phyloP scores from a whole-genome alignment of 2,888 invertebrate species.

The Synanthedon myopaeformis region DNA sequence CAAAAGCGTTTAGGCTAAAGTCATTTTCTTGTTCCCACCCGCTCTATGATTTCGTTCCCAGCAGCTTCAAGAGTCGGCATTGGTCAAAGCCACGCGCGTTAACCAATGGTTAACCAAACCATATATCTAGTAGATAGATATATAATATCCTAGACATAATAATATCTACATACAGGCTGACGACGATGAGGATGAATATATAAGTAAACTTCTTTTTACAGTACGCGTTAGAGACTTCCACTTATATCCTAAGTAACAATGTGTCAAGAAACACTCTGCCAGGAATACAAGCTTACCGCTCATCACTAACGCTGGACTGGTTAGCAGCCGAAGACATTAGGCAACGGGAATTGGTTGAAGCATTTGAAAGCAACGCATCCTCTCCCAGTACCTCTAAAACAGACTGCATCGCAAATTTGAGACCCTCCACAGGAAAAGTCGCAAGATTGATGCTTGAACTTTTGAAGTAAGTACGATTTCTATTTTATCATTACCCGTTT shows the following conservation, averaged over 20 bases:
- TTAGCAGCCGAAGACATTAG: constrained; percentile 41
- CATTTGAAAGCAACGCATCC: constrained; percentile 34
- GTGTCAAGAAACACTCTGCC: constrained; percentile 27
- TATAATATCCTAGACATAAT: too few relatives aligned
- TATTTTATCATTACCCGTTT: too few relatives aligned
- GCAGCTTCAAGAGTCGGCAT: too few relatives aligned
- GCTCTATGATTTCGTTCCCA: too few relatives aligned
- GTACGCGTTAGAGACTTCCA: constrained; percentile 17
- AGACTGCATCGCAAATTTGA: constrained; percentile 37
- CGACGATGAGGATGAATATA: too few relatives aligned
- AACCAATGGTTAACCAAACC: too few relatives aligned
- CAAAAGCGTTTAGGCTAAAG: too few relatives aligned
- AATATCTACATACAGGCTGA: too few relatives aligned
- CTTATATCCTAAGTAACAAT: constrained; percentile 13
- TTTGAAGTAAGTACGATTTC: constrained; percentile 40
- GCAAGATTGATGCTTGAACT: constrained; percentile 48
- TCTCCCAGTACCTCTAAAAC: constrained; percentile 22
- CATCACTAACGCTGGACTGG: constrained; percentile 51
- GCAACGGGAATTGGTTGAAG: constrained; percentile 40
- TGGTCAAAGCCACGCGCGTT: too few relatives aligned
- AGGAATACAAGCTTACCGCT: constrained; percentile 42
- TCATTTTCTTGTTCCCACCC: too few relatives aligned
- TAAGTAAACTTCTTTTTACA: constrained; percentile 7
- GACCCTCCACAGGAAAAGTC: constrained; percentile 44
- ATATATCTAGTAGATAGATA: too few relatives aligned